These are phyloP conservation scores for Imbricaverruca yamaguchii DNA, from an alignment of 2,888 invertebrate species.

Conservation along the genomic window DNA sequence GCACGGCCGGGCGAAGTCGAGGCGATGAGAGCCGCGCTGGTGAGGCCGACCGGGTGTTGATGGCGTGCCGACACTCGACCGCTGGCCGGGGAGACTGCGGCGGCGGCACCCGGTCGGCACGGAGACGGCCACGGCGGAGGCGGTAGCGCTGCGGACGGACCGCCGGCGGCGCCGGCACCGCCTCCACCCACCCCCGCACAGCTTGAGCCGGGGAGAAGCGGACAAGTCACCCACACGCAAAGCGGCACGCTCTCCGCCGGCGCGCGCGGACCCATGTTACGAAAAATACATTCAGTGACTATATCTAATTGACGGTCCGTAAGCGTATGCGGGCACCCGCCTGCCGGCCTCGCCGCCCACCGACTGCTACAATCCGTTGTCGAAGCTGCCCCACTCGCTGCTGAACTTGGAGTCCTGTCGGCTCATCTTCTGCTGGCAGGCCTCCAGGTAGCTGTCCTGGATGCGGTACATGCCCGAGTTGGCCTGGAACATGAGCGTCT, in stretches of 20 bases:
- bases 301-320: neutral
- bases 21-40: no score
- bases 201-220: no score
- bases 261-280: neutral
- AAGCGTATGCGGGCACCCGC: neutral
- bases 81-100: no score
- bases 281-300: neutral
- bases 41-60: no score
- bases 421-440: conserved; percentile 74
- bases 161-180: neutral
- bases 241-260: neutral
- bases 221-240: neutral
- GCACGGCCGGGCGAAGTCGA: no score
- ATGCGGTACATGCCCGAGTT: conserved; percentile 87
- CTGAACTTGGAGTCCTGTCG: conserved; percentile 81
- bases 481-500: conserved; percentile 87
- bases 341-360: conserved; percentile 42
- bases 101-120: no score
- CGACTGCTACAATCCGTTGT: conserved; percentile 49
- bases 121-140: no score
- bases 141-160: no score
- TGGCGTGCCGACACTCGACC: no score
- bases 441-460: conserved; percentile 77
- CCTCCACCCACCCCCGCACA: no score
- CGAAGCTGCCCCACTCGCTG: conserved; percentile 72